These are phyloP conservation scores for Platycheirus rosarum DNA, from an alignment of 2,888 invertebrate genomes.

Conservation along the genomic window DNA sequence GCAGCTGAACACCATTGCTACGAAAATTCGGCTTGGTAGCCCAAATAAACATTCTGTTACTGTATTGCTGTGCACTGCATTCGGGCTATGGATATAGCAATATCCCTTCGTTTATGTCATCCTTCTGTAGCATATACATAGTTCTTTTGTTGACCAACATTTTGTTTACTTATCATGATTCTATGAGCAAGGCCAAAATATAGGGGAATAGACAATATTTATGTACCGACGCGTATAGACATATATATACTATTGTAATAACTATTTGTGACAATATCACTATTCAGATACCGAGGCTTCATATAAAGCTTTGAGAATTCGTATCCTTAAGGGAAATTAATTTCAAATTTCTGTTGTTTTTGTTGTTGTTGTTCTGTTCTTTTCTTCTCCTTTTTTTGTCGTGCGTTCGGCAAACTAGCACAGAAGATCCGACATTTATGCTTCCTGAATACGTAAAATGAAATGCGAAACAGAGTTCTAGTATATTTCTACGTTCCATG, in stretches of 20 bases:
- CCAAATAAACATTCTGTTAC: too few species aligned
- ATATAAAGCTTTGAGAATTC: conserved; percentile 17
- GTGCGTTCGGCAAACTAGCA: conserved; percentile 33
- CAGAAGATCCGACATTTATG: conserved; percentile 64
- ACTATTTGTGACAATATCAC: conserved; percentile 46
- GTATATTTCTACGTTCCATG: conserved; percentile 21
- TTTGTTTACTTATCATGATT: conserved; percentile 66
- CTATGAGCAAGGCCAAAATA: conserved; percentile 15
- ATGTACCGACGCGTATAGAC: neutral
- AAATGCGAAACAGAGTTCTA: conserved; percentile 43
- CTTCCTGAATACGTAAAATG: conserved; percentile 68
- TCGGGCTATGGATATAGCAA: conserved; percentile 22
- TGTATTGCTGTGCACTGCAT: conserved; percentile 6
- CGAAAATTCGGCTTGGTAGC: too few species aligned
- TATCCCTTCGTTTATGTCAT: conserved; percentile 33
- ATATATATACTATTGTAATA: conserved; percentile 48
- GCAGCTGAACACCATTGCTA: too few species aligned
- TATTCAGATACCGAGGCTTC: conserved; percentile 10
- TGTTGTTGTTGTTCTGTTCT: conserved; percentile 25
- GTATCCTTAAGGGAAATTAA: conserved; percentile 56
- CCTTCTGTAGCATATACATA: too few species aligned
- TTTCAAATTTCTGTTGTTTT: neutral
- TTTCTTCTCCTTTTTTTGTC: too few species aligned
- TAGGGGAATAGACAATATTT: too few species aligned
- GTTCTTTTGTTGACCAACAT: conserved; percentile 35